A percentile compares a stretch with the other conserved stretches of the same genome.
Conservation (phyloP, 30 jellyfish, hydroid and myxozoan species). For the Hydractinia symbiolongicarpus region DNA sequence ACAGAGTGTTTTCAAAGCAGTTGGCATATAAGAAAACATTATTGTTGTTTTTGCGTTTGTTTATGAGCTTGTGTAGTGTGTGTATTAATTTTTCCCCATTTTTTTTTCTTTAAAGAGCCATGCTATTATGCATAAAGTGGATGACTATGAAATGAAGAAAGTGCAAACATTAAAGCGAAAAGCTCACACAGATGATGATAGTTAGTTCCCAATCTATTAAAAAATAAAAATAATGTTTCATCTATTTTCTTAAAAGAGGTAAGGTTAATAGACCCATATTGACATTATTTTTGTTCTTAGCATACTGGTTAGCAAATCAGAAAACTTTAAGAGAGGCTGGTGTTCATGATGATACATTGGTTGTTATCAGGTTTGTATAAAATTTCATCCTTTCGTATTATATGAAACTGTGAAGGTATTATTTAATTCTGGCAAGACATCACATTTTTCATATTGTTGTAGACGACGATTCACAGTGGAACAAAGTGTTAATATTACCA, state of each 20-base stretch:
- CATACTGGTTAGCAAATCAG: constrained; percentile 89
- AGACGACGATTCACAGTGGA: constrained; percentile 84
- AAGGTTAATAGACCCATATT: neutral
- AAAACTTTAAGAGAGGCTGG: constrained; percentile 88
- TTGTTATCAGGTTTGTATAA: constrained; percentile 64
- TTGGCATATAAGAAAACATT: neutral
- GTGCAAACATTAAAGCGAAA: constrained; percentile 84
- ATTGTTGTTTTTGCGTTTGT: neutral
- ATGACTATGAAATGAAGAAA: constrained; percentile 65
- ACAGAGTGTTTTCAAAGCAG: too few species aligned
- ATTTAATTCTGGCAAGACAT: too few species aligned
- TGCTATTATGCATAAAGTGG: constrained; percentile 70
- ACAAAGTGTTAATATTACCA: constrained; percentile 79
- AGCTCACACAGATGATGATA: constrained; percentile 95
- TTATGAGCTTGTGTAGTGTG: neutral
- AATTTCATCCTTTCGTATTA: neutral
- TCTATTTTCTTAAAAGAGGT: neutral
- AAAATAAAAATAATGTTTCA: neutral
- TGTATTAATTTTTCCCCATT: neutral
- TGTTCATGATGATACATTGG: constrained; percentile 66
- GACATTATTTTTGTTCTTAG: constrained; percentile 21
- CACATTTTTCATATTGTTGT: neutral
- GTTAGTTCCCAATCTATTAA: constrained; percentile 35
- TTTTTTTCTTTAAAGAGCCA: constrained; percentile 27
- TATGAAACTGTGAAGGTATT: too few species aligned